phyloP scores from a whole-genome alignment of 2,113 vertebrate species.

The Microtus oregoni region DNA sequence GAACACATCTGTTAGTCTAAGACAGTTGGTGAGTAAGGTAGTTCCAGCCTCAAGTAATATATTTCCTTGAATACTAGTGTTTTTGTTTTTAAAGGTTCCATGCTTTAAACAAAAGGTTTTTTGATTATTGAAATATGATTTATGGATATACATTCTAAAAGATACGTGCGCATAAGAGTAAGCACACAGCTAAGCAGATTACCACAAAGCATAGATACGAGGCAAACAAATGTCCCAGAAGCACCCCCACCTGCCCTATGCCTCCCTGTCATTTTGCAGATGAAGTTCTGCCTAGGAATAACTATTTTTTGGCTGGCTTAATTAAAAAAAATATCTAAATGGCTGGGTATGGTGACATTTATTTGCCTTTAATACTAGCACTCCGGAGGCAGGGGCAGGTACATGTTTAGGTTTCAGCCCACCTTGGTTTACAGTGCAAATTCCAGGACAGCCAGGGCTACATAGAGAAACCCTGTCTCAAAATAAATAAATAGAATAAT shows the following conservation, averaged over 20 bases:
- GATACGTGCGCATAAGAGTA: background rate
- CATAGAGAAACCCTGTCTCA: background rate
- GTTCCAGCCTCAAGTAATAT: background rate
- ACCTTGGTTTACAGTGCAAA: background rate
- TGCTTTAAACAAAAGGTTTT: background rate
- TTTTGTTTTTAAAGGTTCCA: slow-evolving; percentile 48
- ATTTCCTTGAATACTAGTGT: background rate
- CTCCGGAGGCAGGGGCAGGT: background rate
- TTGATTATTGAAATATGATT: slow-evolving; percentile 4
- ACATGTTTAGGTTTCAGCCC: background rate
- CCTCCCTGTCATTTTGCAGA: background rate
- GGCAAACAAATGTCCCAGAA: background rate
- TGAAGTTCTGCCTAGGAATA: background rate
- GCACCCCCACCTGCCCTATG: fast-evolving
- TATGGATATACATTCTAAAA: background rate
- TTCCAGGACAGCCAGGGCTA: background rate
- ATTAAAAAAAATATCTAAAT: background rate
- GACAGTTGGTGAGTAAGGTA: background rate
- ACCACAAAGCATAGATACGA: background rate
- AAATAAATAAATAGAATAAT: background rate
- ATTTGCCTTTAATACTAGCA: background rate
- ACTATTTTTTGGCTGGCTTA: background rate
- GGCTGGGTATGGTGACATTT: background rate
- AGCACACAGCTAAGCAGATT: background rate
- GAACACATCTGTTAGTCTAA: background rate